Percentiles rank a stretch among this genome's conserved stretches.
phyloP scores from a whole-genome alignment of 2,888 invertebrate genomes.

The Anagyrus pseudococci region DNA sequence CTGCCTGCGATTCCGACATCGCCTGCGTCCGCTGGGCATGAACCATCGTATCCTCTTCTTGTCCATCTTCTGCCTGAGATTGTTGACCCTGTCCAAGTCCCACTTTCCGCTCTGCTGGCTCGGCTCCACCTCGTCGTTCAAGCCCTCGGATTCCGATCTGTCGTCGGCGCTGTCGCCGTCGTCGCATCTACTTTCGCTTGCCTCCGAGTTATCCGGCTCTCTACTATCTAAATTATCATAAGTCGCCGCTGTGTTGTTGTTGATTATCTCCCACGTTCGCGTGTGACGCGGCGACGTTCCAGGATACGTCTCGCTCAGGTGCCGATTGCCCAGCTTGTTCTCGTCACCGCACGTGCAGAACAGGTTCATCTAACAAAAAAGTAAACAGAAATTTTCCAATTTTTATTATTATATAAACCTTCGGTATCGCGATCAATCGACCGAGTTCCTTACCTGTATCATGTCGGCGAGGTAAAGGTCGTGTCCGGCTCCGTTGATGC shows the following conservation, averaged over 20 bases:
- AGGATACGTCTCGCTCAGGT: slow-evolving; percentile 84
- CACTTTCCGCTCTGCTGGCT: not conserved
- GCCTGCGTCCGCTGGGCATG: slow-evolving; percentile 8
- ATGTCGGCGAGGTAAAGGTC: slow-evolving; percentile 85
- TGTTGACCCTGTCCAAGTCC: slow-evolving; percentile 12
- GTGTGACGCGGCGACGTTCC: slow-evolving; percentile 66
- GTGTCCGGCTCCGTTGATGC: slow-evolving; percentile 79
- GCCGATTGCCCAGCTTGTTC: slow-evolving; percentile 73
- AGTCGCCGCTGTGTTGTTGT: not conserved
- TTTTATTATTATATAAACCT: not conserved
- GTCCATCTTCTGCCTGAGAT: slow-evolving; percentile 26
- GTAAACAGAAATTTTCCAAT: slow-evolving; percentile 8
- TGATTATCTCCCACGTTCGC: slow-evolving; percentile 39
- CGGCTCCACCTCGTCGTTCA: not conserved
- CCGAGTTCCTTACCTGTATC: slow-evolving; percentile 66
- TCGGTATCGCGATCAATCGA: not conserved
- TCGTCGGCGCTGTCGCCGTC: slow-evolving; percentile 6
- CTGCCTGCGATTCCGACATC: slow-evolving; percentile 30
- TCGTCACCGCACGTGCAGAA: slow-evolving; percentile 83
- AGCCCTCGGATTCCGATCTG: not conserved
- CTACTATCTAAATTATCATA: slow-evolving; percentile 19
- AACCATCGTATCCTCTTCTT: slow-evolving; percentile 27
- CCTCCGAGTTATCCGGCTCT: not conserved
- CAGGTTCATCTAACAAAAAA: slow-evolving; percentile 67
- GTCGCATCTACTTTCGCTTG: slow-evolving; percentile 10